A percentile compares a stretch with the other conserved stretches of the same genome.
Conservation (phyloP, 2,797 vertebrate species). For the Chelon labrosus region DNA sequence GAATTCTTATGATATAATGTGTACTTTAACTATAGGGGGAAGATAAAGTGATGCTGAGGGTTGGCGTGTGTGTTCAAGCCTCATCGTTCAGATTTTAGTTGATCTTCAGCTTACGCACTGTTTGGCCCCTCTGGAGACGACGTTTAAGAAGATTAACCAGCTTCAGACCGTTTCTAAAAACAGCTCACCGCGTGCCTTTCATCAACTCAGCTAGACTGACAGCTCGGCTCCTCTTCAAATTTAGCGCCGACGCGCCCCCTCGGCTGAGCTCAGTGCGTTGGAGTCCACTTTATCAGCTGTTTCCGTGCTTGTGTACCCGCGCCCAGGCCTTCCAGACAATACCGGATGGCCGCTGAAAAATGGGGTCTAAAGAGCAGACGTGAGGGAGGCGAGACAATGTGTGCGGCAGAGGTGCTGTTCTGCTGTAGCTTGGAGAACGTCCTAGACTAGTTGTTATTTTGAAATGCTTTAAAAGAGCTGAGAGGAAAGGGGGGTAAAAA, state of each 20-base stretch:
- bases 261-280: slow-evolving; percentile 9
- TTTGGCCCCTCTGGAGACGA: slow-evolving; percentile 19
- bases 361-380: slow-evolving; percentile 62
- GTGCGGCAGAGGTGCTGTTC: slow-evolving; percentile 60
- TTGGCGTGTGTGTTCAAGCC: neutral
- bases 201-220: slow-evolving; percentile 28
- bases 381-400: slow-evolving; percentile 64
- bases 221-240: slow-evolving; percentile 18
- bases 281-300: slow-evolving; percentile 36
- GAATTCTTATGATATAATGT: neutral
- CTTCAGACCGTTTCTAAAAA: slow-evolving; percentile 55
- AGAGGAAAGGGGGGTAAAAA: slow-evolving; percentile 31
- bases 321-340: slow-evolving; percentile 55
- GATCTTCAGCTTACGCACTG: neutral
- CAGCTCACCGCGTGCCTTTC: slow-evolving; percentile 12
- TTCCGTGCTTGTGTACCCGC: slow-evolving; percentile 25
- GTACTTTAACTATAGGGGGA: neutral
- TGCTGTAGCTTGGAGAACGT: slow-evolving; percentile 69
- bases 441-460: slow-evolving; percentile 61
- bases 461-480: slow-evolving; percentile 59
- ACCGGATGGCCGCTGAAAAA: slow-evolving; percentile 54
- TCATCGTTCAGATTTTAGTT: slow-evolving; percentile 2
- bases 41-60: neutral
- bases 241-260: neutral
- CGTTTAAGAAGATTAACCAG: slow-evolving; percentile 62